Conservation (phyloP, 1,140 invertebrate genomes). For the Ceratina japonica region DNA sequence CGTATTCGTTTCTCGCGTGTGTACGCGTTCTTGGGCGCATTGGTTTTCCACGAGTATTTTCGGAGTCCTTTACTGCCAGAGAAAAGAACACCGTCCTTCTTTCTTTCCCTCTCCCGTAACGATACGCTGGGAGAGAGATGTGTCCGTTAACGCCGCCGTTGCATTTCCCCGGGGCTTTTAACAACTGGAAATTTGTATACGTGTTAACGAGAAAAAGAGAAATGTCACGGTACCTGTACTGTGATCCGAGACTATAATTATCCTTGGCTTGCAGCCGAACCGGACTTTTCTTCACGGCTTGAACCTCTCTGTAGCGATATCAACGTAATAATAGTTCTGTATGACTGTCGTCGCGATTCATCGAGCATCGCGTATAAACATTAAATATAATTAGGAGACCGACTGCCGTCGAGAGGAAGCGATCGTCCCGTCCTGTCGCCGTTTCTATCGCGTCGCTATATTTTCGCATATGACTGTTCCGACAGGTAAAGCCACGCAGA, state of each 20-base stretch:
- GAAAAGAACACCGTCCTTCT: not conserved
- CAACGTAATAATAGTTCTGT: conserved; percentile 37
- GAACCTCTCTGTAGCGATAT: conserved; percentile 57
- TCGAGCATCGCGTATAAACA: not conserved
- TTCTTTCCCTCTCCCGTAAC: not conserved
- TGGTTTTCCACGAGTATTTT: not conserved
- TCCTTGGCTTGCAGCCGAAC: conserved; percentile 68
- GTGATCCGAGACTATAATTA: conserved; percentile 70
- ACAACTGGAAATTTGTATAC: not conserved
- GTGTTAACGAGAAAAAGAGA: conserved; percentile 26
- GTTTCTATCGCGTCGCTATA: not conserved
- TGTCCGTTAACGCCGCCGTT: not conserved
- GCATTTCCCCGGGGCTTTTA: not conserved
- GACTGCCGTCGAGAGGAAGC: no score
- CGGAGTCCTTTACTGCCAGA: not conserved
- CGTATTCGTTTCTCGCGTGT: not conserved
- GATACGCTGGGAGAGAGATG: no score
- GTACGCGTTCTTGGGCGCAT: not conserved
- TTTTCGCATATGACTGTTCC: conserved; percentile 21
- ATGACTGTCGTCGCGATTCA: not conserved
- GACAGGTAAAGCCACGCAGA: conserved; percentile 75
- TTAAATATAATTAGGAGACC: not conserved
- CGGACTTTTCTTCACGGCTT: conserved; percentile 68
- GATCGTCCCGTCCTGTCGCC: not conserved
- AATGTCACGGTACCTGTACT: conserved; percentile 40